Evolutionary conservation across 2,888 invertebrate genomes (phyloP).

Genomic region (Dioctria linearis): DNA sequence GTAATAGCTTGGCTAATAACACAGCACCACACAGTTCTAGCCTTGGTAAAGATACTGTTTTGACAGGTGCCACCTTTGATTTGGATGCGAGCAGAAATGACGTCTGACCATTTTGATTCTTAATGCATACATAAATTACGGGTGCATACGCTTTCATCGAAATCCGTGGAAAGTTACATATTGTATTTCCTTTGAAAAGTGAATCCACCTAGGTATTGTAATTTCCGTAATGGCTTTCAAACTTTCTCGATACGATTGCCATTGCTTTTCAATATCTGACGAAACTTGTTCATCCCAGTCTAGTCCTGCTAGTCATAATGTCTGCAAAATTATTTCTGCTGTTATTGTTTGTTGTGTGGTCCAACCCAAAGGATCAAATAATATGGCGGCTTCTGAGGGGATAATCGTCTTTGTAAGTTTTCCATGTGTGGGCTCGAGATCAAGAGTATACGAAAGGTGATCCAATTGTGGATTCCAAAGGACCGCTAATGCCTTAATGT

Average conservation of each 20-base stretch:
- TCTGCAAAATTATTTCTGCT: neutral
- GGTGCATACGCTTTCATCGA: neutral
- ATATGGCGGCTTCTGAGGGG: neutral
- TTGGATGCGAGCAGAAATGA: neutral
- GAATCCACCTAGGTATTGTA: constrained; percentile 4
- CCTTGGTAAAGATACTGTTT: too few species aligned
- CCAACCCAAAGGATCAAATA: constrained; percentile 7
- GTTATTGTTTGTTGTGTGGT: neutral
- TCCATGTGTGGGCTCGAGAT: neutral
- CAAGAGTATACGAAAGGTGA: neutral
- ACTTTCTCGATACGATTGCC: neutral
- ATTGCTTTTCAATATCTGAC: neutral
- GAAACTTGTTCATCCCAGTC: neutral
- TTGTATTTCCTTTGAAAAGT: neutral
- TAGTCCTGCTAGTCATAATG: neutral
- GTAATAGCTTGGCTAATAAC: neutral
- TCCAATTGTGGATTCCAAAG: too few species aligned
- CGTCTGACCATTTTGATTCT: too few species aligned
- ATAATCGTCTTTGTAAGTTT: constrained; percentile 5
- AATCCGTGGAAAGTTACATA: constrained; percentile 21
- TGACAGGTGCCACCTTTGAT: neutral
- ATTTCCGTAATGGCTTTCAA: neutral
- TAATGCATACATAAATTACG: neutral
- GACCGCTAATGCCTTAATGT: neutral
- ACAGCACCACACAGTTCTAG: too few species aligned